phyloP scores from a whole-genome alignment of 2,797 vertebrate species.

The Sebastes dallii region DNA sequence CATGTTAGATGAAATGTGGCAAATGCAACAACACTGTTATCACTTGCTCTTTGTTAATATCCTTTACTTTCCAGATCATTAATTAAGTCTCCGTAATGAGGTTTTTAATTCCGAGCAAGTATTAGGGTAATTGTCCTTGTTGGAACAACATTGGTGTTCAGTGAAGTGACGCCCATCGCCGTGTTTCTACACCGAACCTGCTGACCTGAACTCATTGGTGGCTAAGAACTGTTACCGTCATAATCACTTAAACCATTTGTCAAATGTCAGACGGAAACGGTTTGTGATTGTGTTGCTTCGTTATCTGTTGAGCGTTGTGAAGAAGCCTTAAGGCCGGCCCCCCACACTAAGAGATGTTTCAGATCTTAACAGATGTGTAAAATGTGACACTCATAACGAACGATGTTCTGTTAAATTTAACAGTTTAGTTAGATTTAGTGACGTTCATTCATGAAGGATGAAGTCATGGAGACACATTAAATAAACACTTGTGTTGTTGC shows the following conservation, averaged over 20 bases:
- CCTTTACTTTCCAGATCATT: slow-evolving; percentile 67
- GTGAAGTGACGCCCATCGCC: slow-evolving; percentile 42
- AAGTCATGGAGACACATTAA: too few relatives aligned
- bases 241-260: slow-evolving; percentile 11
- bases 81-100: slow-evolving; percentile 59
- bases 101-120: slow-evolving; percentile 58
- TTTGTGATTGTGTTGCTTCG: neutral
- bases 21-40: slow-evolving; percentile 23
- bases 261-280: slow-evolving; percentile 6
- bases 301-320: neutral
- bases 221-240: neutral
- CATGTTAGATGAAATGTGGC: slow-evolving; percentile 29
- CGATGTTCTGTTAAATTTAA: too few relatives aligned
- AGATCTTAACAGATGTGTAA: too few relatives aligned
- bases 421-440: too few relatives aligned
- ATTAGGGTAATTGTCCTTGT: slow-evolving; percentile 61
- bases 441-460: too few relatives aligned
- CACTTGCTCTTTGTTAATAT: slow-evolving; percentile 50
- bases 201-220: slow-evolving; percentile 25
- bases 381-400: too few relatives aligned
- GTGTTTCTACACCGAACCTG: slow-evolving; percentile 37
- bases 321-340: neutral
- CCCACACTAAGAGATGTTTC: too few relatives aligned
- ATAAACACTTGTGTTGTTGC: too few relatives aligned
- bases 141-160: slow-evolving; percentile 42